phyloP scores from a whole-genome alignment of 2,113 vertebrate species.

The Anser brachyrhynchus region DNA sequence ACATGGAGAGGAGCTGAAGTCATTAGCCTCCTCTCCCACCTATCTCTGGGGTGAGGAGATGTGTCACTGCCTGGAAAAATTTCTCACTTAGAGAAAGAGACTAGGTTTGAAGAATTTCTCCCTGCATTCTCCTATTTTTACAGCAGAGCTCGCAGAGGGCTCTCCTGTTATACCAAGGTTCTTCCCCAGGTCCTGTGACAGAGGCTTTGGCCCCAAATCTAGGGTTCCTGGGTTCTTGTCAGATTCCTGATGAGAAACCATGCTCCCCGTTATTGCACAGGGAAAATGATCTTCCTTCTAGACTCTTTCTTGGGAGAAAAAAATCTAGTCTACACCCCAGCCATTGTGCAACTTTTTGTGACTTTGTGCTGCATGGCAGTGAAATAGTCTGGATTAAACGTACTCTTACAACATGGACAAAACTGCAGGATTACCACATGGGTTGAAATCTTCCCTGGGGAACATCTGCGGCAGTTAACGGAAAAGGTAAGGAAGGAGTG shows the following conservation, averaged over 20 bases:
- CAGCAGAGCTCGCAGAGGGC: background rate
- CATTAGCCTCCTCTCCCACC: background rate
- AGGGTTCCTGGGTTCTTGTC: background rate
- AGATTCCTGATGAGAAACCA: background rate
- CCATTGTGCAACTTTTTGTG: background rate
- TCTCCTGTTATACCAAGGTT: background rate
- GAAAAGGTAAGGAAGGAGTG: background rate
- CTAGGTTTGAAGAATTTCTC: background rate
- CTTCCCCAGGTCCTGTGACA: background rate
- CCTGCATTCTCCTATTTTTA: background rate
- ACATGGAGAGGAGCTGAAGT: background rate
- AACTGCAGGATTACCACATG: background rate
- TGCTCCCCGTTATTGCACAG: background rate
- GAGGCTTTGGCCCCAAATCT: background rate
- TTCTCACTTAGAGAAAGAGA: background rate
- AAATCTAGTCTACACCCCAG: background rate
- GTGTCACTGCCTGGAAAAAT: background rate
- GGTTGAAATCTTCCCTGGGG: background rate
- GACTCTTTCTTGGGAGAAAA: background rate
- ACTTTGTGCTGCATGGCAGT: fast-evolving
- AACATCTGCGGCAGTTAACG: background rate
- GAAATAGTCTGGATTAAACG: background rate
- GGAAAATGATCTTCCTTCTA: background rate
- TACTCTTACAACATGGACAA: background rate
- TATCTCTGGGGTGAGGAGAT: background rate